These are phyloP conservation scores for Silurus aristotelis DNA, from an alignment of 2,797 vertebrate genomes.

Conservation along the genomic window DNA sequence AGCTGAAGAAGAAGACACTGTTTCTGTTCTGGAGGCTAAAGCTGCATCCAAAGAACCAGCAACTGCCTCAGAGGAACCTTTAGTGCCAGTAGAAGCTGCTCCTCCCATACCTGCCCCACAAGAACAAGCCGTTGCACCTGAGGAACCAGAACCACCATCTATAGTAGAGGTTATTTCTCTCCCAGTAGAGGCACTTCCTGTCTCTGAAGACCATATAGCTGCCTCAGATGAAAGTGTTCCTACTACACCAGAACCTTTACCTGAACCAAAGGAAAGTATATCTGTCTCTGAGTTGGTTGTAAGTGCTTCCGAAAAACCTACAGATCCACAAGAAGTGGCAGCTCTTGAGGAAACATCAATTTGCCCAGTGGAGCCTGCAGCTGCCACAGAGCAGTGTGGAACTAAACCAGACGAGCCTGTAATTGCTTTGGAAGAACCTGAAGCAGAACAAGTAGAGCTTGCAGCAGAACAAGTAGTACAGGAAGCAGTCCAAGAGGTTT, in stretches of 20 bases:
- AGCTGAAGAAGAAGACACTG: constrained; percentile 45
- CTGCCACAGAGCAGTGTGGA: constrained; percentile 39
- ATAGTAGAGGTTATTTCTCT: constrained; percentile 10
- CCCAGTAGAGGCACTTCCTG: constrained; percentile 40
- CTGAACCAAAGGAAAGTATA: constrained; percentile 35
- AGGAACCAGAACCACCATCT: constrained; percentile 35
- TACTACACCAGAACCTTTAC: constrained; percentile 49
- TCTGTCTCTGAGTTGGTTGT: not conserved
- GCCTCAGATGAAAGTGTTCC: constrained; percentile 42
- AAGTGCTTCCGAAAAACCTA: constrained; percentile 24
- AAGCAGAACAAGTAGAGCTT: constrained; percentile 15
- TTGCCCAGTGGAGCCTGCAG: constrained; percentile 21
- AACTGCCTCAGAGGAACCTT: constrained; percentile 27
- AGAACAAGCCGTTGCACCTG: constrained; percentile 16
- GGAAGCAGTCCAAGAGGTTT: constrained; percentile 45
- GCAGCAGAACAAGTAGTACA: constrained; percentile 40
- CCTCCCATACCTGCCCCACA: constrained; percentile 30
- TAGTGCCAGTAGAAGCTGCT: constrained; percentile 8
- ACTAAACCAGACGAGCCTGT: constrained; percentile 18
- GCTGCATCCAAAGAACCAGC: not conserved
- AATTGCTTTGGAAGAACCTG: not conserved
- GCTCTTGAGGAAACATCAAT: constrained; percentile 23
- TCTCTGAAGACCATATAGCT: constrained; percentile 48
- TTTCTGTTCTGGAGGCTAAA: constrained; percentile 20
- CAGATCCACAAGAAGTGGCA: constrained; percentile 3